Percentiles rank a stretch among this genome's conserved stretches.
Evolutionary conservation across 2,888 invertebrate genomes (phyloP).

Genomic region (Drosophila aldrichi): DNA sequence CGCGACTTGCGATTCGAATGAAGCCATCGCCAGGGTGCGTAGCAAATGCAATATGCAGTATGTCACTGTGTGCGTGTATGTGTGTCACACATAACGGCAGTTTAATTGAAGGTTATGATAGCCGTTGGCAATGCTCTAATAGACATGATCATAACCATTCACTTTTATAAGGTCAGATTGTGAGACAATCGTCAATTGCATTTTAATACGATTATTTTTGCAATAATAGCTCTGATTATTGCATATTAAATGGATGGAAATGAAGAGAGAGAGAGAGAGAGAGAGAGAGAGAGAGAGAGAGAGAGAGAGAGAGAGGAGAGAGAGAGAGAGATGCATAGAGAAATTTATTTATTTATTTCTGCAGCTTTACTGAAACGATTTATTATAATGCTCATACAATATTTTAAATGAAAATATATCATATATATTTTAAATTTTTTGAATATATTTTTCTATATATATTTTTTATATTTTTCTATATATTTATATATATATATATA

Average conservation of each 20-base stretch:
- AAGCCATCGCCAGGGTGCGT: constrained; percentile 7
- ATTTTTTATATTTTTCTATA: too few relatives aligned
- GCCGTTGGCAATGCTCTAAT: constrained; percentile 15
- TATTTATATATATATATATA: too few relatives aligned
- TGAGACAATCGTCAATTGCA: constrained; percentile 29
- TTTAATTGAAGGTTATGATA: constrained; percentile 48
- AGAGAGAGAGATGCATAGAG: too few relatives aligned
- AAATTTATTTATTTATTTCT: too few relatives aligned
- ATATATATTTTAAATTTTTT: too few relatives aligned
- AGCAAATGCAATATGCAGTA: constrained; percentile 8
- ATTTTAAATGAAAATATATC: too few relatives aligned
- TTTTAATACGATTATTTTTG: constrained; percentile 40
- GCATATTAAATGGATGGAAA: background rate
- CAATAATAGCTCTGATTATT: constrained; percentile 18
- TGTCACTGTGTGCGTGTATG: constrained; percentile 8
- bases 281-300: background rate
- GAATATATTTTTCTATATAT: too few relatives aligned
- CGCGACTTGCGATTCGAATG: constrained; percentile 21
- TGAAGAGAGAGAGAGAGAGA: too few relatives aligned
- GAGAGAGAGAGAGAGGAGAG: too few relatives aligned
- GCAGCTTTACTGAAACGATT: too few relatives aligned
- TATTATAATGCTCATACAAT: too few relatives aligned
- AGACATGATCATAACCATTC: constrained; percentile 40
- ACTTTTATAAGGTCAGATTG: constrained; percentile 29
- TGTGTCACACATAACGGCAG: constrained; percentile 25